Base-by-base conservation (phyloP, 2,888 invertebrate species). In the Crioceris asparagi region DNA sequence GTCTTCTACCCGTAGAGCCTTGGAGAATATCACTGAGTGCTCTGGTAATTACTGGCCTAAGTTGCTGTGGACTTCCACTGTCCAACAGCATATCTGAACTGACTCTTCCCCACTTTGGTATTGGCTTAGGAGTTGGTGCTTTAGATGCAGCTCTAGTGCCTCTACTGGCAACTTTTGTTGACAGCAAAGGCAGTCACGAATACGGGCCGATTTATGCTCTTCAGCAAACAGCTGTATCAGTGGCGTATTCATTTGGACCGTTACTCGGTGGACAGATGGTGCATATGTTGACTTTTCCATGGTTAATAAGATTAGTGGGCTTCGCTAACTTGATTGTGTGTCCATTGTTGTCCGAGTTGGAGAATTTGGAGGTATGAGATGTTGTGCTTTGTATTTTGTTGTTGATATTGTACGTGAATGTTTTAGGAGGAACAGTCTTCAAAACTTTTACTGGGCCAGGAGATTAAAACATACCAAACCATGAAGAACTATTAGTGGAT, bases 141-240 rank as follows among this genome's bases (percentile, higher is more conserved):
- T 76, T 84, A 8, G 87, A 87, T 61, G 83, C 85, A 0, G 79
- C 85, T 17, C 60, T 88, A 37, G 83, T 85, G 40, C 87, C 87
- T 1, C 63, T 84, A 12, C 56, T 88, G 41, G 87, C 86, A 1
- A 72, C 74, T 36, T 66, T 86, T 40, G 84, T 85, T 3, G 80
- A 81, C 59, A 53, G 58, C 8, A 56, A 64, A 43, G 70, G 72
- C 44, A 66, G 67, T 45, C 72, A 15, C 3, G 27, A 27, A 47
- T 85, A 85, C 56, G 83, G 83, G 3, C 75, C 76, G 1, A 79
- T 85, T n/a, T 88, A 87, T 58, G 81, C 87, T 35, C 71, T 88
- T 36, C 85, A 84, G 52, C 87, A 88, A 65, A 77, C 79, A 11
- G 78, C 86, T 3, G 84, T 86, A 29, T 81, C 85, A 50, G 64